Evolutionary conservation across 2,113 vertebrate species (phyloP).

Genomic region (Chrysemys picta): DNA sequence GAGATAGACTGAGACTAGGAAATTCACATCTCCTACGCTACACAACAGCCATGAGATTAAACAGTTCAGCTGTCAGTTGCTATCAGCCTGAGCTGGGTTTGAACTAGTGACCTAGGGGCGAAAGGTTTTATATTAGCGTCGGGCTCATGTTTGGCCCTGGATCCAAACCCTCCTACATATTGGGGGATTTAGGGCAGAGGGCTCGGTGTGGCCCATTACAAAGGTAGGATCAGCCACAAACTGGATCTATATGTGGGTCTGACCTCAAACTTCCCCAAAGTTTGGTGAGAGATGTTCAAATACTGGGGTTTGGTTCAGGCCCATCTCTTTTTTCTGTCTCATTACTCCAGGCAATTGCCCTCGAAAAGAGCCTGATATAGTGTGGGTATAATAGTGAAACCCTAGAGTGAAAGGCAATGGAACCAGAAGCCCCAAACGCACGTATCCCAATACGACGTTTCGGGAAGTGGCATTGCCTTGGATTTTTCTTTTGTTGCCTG

Average conservation of each 20-base stretch:
- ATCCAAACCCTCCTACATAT: neutral
- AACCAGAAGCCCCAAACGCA: neutral
- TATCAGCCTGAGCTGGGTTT: neutral
- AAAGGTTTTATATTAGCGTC: neutral
- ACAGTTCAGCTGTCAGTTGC: neutral
- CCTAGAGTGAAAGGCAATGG: neutral
- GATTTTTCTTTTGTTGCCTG: neutral
- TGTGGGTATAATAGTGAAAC: neutral
- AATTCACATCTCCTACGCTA: neutral
- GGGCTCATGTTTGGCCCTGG: neutral
- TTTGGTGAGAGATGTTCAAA: neutral
- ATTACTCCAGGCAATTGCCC: neutral
- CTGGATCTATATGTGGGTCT: neutral
- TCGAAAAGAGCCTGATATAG: neutral
- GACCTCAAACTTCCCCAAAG: neutral
- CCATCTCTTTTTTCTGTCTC: neutral
- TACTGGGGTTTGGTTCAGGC: accelerated
- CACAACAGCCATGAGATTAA: neutral
- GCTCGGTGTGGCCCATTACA: neutral
- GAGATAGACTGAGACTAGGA: neutral
- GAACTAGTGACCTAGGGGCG: neutral
- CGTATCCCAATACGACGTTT: too few relatives aligned
- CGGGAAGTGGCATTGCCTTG: neutral
- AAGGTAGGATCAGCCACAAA: neutral
- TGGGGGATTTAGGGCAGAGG: neutral